phyloP scores from a whole-genome alignment of 2,888 invertebrate species.

The Sinotaia quadrata region DNA sequence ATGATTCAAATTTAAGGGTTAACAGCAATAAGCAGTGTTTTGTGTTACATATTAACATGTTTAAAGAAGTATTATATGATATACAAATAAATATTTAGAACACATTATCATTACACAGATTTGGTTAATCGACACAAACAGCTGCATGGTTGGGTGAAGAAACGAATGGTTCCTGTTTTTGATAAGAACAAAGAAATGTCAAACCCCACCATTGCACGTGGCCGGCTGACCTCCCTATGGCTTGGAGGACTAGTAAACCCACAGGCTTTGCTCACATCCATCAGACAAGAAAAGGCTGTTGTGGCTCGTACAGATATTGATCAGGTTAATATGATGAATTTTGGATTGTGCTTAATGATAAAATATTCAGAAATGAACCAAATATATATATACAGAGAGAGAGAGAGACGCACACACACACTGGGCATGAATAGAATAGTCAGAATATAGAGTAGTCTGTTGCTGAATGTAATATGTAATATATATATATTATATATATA shows the following conservation, averaged over 20 bases:
- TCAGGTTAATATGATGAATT: constrained; percentile 52
- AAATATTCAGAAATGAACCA: no score
- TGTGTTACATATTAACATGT: no score
- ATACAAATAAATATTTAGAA: no score
- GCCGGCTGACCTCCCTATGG: constrained; percentile 64
- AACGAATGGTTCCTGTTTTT: constrained; percentile 65
- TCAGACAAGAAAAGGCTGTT: constrained; percentile 68
- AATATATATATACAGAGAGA: no score
- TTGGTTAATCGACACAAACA: constrained; percentile 62
- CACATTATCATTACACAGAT: constrained; percentile 55
- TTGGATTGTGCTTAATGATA: no score
- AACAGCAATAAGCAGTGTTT: no score
- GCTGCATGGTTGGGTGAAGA: constrained; percentile 63
- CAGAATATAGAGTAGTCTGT: no score
- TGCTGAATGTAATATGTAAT: no score
- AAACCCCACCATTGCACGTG: constrained; percentile 54
- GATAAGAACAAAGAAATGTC: constrained; percentile 31
- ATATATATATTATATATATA: no score
- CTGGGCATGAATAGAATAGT: no score
- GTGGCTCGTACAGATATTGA: constrained; percentile 53
- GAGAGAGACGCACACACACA: no score
- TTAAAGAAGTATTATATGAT: neutral
- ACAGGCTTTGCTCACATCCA: constrained; percentile 62
- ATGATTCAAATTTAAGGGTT: neutral
- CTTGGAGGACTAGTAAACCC: constrained; percentile 70